Percentiles rank a stretch among this genome's conserved stretches.
Evolutionary conservation across 2,113 vertebrate species (phyloP).

Genomic region (Tylochromis polylepis): DNA sequence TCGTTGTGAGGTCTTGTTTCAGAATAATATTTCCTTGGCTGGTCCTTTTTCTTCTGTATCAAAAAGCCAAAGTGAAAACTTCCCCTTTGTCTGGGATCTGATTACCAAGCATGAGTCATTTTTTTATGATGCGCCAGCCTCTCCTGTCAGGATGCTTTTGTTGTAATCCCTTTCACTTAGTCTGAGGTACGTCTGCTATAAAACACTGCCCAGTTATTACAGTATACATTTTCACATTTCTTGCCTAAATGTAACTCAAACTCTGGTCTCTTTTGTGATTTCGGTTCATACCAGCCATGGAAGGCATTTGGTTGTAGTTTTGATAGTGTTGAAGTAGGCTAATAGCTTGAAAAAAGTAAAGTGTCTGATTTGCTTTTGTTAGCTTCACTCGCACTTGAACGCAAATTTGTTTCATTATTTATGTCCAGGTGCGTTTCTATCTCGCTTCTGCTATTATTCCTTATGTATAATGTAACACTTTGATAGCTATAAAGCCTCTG

Average conservation of each 20-base stretch:
- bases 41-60: slow-evolving; percentile 43
- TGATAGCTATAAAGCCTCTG: slow-evolving; percentile 36
- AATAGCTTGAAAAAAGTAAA: slow-evolving; percentile 31
- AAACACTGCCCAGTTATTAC: slow-evolving; percentile 50
- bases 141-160: slow-evolving; percentile 60
- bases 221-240: slow-evolving; percentile 59
- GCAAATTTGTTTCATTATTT: slow-evolving; percentile 42
- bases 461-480: slow-evolving; percentile 32
- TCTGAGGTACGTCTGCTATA: slow-evolving; percentile 39
- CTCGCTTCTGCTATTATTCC: slow-evolving; percentile 22
- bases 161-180: slow-evolving; percentile 43
- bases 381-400: slow-evolving; percentile 18
- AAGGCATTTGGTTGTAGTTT: slow-evolving; percentile 49
- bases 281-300: slow-evolving; percentile 36
- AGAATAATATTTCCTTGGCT: slow-evolving; percentile 45
- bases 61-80: slow-evolving; percentile 56
- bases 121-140: slow-evolving; percentile 40
- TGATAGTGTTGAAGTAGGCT: slow-evolving; percentile 19
- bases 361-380: slow-evolving; percentile 37
- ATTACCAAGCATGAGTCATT: slow-evolving; percentile 59
- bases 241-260: slow-evolving; percentile 52
- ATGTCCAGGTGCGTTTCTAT: slow-evolving; percentile 48
- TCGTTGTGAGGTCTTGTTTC: slow-evolving; percentile 44
- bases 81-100: slow-evolving; percentile 57
- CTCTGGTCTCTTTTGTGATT: slow-evolving; percentile 45